Percentiles rank a stretch among this genome's conserved stretches.
These are phyloP conservation scores for Cheiracanthium punctorium DNA, from an alignment of 2,888 invertebrate genomes.

Conservation along the genomic window DNA sequence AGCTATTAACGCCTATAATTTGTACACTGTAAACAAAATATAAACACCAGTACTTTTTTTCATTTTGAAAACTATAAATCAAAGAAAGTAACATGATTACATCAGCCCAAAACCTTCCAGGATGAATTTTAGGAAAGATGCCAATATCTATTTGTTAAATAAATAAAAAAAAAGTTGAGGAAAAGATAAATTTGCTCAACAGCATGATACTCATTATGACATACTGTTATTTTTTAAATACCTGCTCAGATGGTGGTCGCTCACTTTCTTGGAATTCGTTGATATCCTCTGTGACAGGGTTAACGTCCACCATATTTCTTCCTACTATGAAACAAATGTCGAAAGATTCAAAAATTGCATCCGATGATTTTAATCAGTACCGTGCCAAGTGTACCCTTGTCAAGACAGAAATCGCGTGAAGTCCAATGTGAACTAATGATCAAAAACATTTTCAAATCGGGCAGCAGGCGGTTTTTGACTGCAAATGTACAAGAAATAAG, in stretches of 20 bases:
- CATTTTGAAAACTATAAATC: too few relatives aligned
- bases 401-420: slow-evolving; percentile 50
- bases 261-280: slow-evolving; percentile 58
- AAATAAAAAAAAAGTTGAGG: too few relatives aligned
- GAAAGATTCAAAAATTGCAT: slow-evolving; percentile 13
- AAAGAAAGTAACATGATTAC: too few relatives aligned
- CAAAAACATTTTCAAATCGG: slow-evolving; percentile 45
- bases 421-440: slow-evolving; percentile 31
- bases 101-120: too few relatives aligned
- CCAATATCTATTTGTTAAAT: too few relatives aligned
- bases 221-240: too few relatives aligned
- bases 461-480: slow-evolving; percentile 9
- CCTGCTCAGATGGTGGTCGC: slow-evolving; percentile 65
- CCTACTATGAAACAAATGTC: slow-evolving; percentile 21
- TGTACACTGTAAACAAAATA: too few relatives aligned
- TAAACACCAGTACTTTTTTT: too few relatives aligned
- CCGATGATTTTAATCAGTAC: slow-evolving; percentile 4
- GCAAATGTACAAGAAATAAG: slow-evolving; percentile 9
- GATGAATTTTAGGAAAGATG: too few relatives aligned
- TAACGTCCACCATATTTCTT: slow-evolving; percentile 60
- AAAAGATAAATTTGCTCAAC: too few relatives aligned
- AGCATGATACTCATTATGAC: too few relatives aligned
- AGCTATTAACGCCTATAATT: too few relatives aligned
- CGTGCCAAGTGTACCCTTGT: slow-evolving; percentile 40
- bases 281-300: slow-evolving; percentile 39